phyloP scores from a whole-genome alignment of 2,113 vertebrate genomes.

The Odocoileus hemionus region DNA sequence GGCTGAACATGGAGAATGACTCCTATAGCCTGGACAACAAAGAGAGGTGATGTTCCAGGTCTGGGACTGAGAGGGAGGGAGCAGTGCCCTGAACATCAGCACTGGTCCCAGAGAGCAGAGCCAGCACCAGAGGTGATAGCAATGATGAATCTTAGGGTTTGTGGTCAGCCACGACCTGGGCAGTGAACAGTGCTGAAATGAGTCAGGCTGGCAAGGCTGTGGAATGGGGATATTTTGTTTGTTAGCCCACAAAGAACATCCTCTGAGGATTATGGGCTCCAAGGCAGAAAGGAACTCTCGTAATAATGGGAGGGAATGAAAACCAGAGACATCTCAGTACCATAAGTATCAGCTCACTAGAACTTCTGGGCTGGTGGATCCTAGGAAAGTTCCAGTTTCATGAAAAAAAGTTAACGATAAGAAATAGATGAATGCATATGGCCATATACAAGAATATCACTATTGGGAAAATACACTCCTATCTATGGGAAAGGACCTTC shows the following conservation, averaged over 20 bases:
- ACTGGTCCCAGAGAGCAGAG: not conserved
- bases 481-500: not conserved
- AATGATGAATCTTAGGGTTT: not conserved
- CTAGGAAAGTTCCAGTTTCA: not conserved
- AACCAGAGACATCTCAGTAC: not conserved
- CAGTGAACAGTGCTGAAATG: not conserved
- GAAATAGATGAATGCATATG: not conserved
- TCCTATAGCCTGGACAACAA: not conserved
- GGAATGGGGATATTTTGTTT: not conserved
- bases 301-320: not conserved
- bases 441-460: not conserved
- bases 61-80: not conserved
- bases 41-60: not conserved
- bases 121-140: not conserved
- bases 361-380: not conserved
- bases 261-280: not conserved
- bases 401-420: not conserved
- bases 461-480: not conserved
- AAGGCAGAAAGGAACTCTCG: not conserved
- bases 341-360: not conserved
- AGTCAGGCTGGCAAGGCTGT: too few species aligned
- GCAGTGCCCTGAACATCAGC: not conserved
- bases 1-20: not conserved
- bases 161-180: not conserved
- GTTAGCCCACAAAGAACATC: not conserved